These are phyloP conservation scores for Plectropomus leopardus DNA, from an alignment of 2,113 vertebrate genomes.

Conservation along the genomic window DNA sequence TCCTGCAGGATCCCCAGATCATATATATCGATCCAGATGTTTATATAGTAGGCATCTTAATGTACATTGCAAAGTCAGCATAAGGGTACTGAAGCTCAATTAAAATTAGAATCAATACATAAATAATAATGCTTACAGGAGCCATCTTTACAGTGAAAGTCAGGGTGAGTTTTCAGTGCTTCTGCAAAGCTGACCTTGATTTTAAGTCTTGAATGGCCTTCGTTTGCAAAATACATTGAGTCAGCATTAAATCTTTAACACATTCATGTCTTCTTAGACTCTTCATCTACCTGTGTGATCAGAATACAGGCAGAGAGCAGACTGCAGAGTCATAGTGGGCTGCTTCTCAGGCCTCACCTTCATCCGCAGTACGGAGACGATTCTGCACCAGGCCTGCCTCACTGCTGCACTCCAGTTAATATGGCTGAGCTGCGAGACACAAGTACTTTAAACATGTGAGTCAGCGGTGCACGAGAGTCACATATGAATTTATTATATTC, in stretches of 20 bases:
- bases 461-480: constrained; percentile 39
- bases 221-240: constrained; percentile 5
- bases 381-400: constrained; percentile 42
- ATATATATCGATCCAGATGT: constrained; percentile 54
- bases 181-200: constrained; percentile 29
- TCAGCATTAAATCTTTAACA: constrained; percentile 33
- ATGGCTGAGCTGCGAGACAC: constrained; percentile 43
- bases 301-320: constrained; percentile 51
- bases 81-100: not conserved
- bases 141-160: constrained; percentile 12
- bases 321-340: constrained; percentile 71
- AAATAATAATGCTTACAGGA: not conserved
- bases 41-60: constrained; percentile 19
- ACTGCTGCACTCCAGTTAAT: constrained; percentile 50
- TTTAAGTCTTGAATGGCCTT: constrained; percentile 23
- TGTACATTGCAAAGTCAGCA: constrained; percentile 40
- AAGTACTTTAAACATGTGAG: constrained; percentile 46
- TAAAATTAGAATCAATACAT: constrained; percentile 31
- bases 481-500: constrained; percentile 29
- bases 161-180: not conserved
- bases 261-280: constrained; percentile 11
- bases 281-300: constrained; percentile 43
- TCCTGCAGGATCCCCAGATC: constrained; percentile 26
- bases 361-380: constrained; percentile 46
- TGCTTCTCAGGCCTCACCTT: constrained; percentile 51